phyloP scores from a whole-genome alignment of 2,888 invertebrate species.

The Erynnis tages region DNA sequence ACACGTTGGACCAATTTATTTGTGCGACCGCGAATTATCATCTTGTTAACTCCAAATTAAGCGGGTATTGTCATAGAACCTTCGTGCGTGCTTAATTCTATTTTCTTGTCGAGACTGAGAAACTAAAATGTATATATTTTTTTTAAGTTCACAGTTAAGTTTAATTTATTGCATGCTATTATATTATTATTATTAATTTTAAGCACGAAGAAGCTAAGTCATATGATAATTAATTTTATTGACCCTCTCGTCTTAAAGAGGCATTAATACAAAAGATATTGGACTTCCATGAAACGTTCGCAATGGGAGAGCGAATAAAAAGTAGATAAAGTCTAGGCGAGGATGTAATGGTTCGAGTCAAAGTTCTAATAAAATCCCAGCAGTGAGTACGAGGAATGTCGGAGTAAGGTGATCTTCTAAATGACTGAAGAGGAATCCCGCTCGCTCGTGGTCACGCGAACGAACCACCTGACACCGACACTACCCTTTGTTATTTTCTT shows the following conservation, averaged over 20 bases:
- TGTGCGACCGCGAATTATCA: constrained; percentile 56
- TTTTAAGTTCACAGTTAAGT: too few relatives aligned
- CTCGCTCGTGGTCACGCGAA: constrained; percentile 65
- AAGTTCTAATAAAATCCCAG: constrained; percentile 55
- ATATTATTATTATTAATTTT: too few relatives aligned
- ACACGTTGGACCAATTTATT: constrained; percentile 68
- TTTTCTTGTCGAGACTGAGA: constrained; percentile 53
- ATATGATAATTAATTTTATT: too few relatives aligned
- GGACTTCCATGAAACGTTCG: not conserved
- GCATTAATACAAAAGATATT: not conserved
- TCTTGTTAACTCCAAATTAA: constrained; percentile 46
- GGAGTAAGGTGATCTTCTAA: constrained; percentile 66
- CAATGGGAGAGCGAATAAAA: constrained; percentile 15
- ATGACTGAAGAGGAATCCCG: constrained; percentile 60
- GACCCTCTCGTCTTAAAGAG: not conserved
- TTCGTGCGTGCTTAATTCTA: constrained; percentile 75
- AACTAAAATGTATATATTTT: constrained; percentile 40
- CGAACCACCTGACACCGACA: constrained; percentile 65
- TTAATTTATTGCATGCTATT: constrained; percentile 37
- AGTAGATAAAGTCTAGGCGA: constrained; percentile 36
- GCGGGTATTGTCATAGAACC: constrained; percentile 62
- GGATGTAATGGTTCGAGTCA: constrained; percentile 37
- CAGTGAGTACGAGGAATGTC: constrained; percentile 57
- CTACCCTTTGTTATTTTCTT: constrained; percentile 54
- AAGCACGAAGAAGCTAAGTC: too few relatives aligned